Evolutionary conservation across 2,113 vertebrate species (phyloP).

Genomic region (Ascaphus truei): DNA sequence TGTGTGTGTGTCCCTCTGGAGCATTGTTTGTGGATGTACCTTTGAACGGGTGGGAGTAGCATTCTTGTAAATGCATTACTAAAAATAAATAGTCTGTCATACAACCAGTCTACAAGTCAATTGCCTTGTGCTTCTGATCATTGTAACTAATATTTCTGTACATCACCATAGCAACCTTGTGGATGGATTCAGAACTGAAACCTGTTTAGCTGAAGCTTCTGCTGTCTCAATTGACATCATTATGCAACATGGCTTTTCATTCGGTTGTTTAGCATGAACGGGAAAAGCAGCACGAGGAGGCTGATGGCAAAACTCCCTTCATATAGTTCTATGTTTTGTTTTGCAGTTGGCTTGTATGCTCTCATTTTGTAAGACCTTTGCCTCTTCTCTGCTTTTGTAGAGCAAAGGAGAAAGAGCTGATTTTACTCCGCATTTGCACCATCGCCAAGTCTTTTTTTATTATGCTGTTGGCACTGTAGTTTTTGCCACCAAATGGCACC

Average conservation of each 20-base stretch:
- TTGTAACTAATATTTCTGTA: background rate
- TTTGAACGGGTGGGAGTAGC: background rate
- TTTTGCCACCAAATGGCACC: no score
- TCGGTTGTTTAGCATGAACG: background rate
- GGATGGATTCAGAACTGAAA: background rate
- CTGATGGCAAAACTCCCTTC: no score
- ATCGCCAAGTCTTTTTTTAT: no score
- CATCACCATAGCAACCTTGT: slow-evolving; percentile 3
- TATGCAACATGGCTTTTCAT: background rate
- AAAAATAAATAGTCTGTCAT: slow-evolving; percentile 12
- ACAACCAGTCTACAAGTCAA: background rate
- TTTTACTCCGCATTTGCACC: no score
- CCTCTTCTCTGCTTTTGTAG: no score
- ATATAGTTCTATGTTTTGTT: no score
- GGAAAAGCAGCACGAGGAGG: background rate
- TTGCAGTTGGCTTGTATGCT: no score
- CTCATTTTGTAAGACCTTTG: no score
- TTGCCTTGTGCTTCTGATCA: slow-evolving; percentile 3
- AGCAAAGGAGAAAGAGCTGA: no score
- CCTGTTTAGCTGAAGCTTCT: background rate
- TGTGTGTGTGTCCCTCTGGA: no score
- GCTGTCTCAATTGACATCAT: background rate
- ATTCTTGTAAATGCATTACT: background rate
- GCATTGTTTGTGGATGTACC: background rate
- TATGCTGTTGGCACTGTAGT: no score